A percentile compares a stretch with the other conserved stretches of the same genome.
Evolutionary conservation across 2,113 vertebrate species (phyloP).

Genomic region (Hippoglossus stenolepis): DNA sequence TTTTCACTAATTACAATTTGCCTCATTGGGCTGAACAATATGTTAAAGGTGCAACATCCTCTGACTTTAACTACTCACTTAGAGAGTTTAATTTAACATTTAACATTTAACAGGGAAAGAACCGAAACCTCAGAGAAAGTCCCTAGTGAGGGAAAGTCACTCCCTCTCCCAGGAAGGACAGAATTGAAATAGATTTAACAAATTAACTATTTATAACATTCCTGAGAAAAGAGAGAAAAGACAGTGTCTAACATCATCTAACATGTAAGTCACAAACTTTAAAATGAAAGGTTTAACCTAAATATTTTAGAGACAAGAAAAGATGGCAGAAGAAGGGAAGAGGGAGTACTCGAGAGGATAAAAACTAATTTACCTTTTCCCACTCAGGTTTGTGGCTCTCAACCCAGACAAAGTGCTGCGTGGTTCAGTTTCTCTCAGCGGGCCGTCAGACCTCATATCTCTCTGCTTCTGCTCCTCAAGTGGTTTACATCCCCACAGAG

Average conservation of each 20-base stretch:
- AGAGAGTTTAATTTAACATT: background rate
- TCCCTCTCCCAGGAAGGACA: background rate
- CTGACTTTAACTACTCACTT: too few relatives aligned
- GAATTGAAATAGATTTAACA: too few relatives aligned
- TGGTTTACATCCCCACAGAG: slow-evolving; percentile 11
- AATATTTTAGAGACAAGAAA: background rate
- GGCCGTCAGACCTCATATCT: background rate
- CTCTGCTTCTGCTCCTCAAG: slow-evolving; percentile 29
- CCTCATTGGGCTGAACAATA: too few relatives aligned
- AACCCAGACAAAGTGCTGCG: slow-evolving; percentile 24
- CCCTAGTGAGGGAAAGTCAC: background rate
- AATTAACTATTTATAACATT: too few relatives aligned
- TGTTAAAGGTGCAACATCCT: too few relatives aligned
- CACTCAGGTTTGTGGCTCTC: slow-evolving; percentile 23
- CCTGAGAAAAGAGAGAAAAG: too few relatives aligned
- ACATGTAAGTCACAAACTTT: background rate
- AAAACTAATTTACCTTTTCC: slow-evolving; percentile 25
- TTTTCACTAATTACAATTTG: too few relatives aligned
- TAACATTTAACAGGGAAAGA: background rate
- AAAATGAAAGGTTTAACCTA: background rate
- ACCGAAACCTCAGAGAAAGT: too few relatives aligned
- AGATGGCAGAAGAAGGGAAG: background rate
- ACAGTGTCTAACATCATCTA: background rate
- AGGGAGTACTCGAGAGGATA: background rate
- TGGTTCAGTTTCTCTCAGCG: background rate